A percentile compares a stretch with the other conserved stretches of the same genome.
phyloP scores from a whole-genome alignment of 2,797 vertebrate species.

The Coregonus sp. region DNA sequence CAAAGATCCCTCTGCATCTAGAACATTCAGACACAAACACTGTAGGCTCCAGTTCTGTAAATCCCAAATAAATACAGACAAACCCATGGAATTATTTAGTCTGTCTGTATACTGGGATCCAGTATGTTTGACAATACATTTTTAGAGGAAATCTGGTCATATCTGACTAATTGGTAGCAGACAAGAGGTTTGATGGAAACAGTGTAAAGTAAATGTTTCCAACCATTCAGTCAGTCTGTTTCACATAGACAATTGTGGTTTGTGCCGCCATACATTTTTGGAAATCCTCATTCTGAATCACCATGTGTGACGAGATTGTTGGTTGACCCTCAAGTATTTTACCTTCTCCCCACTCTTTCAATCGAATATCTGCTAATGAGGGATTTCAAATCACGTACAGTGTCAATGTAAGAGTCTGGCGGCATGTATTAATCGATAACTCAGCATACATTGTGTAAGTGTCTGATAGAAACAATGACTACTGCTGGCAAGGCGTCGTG shows the following conservation, averaged over 20 bases:
- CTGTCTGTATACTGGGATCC: conserved; percentile 52
- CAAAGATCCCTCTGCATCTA: conserved; percentile 5
- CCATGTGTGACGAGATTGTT: conserved; percentile 57
- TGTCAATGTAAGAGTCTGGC: conserved; percentile 30
- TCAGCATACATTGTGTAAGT: conserved; percentile 58
- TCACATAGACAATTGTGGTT: conserved; percentile 66
- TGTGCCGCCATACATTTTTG: conserved; percentile 60
- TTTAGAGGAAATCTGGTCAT: conserved; percentile 55
- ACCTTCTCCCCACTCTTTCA: conserved; percentile 57
- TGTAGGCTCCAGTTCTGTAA: conserved; percentile 31
- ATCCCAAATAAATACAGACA: conserved; percentile 52
- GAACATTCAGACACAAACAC: conserved; percentile 7
- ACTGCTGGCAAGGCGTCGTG: conserved; percentile 48
- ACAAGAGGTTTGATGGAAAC: conserved; percentile 73
- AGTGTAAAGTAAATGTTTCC: conserved; percentile 75
- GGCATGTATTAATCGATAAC: conserved; percentile 60
- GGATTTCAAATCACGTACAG: conserved; percentile 49
- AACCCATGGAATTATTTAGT: conserved; percentile 48
- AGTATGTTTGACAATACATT: conserved; percentile 53
- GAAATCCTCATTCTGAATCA: conserved; percentile 68
- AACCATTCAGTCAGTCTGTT: conserved; percentile 67
- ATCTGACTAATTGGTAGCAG: conserved; percentile 75
- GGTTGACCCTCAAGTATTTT: conserved; percentile 62
- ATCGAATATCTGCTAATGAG: conserved; percentile 49
- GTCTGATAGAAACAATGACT: conserved; percentile 66